Conservation (phyloP, 2,888 invertebrate species). For the Drosophila algonquin region DNA sequence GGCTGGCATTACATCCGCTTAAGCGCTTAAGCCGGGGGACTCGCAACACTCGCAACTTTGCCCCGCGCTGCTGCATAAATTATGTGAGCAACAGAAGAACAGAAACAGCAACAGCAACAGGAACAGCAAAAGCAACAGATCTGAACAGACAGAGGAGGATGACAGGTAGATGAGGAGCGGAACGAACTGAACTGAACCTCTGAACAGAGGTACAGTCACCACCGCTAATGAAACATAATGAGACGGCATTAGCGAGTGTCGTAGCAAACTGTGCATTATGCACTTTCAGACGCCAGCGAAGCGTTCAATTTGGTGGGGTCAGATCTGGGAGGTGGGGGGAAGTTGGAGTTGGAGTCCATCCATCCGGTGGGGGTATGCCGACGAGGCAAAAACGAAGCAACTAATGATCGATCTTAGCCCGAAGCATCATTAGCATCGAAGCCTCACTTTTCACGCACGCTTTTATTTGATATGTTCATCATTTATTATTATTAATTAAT, state of each 20-base stretch:
- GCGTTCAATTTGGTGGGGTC: slow-evolving; percentile 53
- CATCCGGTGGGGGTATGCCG: not conserved
- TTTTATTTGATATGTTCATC: slow-evolving; percentile 73
- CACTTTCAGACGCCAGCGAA: slow-evolving; percentile 65
- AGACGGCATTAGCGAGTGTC: slow-evolving; percentile 69
- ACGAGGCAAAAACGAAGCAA: slow-evolving; percentile 1
- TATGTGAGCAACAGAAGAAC: slow-evolving; percentile 30
- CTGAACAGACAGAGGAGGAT: slow-evolving; percentile 6
- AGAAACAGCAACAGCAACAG: slow-evolving; percentile 8
- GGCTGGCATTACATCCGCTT: slow-evolving; percentile 70
- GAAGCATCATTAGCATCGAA: slow-evolving; percentile 42
- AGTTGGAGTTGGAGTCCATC: slow-evolving; percentile 1
- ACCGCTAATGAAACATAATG: slow-evolving; percentile 75
- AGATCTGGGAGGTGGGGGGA: slow-evolving; percentile 12
- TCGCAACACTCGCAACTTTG: slow-evolving; percentile 30
- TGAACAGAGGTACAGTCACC: slow-evolving; percentile 29
- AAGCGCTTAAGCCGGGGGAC: slow-evolving; percentile 40
- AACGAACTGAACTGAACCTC: not conserved
- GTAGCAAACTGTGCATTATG: slow-evolving; percentile 63
- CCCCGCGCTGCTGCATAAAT: slow-evolving; percentile 57
- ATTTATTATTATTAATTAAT: slow-evolving; percentile 76
- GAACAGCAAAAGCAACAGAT: slow-evolving; percentile 12
- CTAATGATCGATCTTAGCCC: slow-evolving; percentile 39
- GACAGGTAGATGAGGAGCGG: not conserved
- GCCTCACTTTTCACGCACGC: slow-evolving; percentile 75